Evolutionary conservation across 2,113 vertebrate genomes (phyloP).

Genomic region (Apaloderma vittatum): DNA sequence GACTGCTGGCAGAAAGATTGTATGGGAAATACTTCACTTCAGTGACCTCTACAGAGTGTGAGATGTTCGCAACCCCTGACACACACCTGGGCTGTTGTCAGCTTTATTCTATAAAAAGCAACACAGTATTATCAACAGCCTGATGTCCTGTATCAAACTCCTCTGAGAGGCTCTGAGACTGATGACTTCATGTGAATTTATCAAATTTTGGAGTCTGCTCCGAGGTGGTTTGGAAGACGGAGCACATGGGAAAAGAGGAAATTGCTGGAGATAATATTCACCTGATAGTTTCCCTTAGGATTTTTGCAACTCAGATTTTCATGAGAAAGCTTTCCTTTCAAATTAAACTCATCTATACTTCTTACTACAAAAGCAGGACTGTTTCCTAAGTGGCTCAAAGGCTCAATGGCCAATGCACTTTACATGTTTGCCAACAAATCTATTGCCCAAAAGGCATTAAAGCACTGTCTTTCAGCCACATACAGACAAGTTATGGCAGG

Average conservation of each 20-base stretch:
- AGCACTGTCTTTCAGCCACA: neutral
- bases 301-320: constrained; percentile 16
- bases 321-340: constrained; percentile 54
- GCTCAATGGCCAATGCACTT: neutral
- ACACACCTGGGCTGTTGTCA: neutral
- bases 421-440: neutral
- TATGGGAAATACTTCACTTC: neutral
- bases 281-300: constrained; percentile 44
- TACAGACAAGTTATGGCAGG: neutral
- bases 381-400: neutral
- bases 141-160: neutral
- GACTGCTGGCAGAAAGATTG: neutral
- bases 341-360: constrained; percentile 20
- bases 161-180: neutral
- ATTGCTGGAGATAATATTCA: constrained; percentile 38
- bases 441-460: neutral
- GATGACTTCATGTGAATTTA: constrained; percentile 55
- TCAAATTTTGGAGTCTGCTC: constrained; percentile 32
- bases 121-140: neutral
- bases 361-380: neutral
- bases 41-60: neutral
- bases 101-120: neutral
- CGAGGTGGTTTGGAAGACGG: neutral
- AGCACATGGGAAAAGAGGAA: constrained; percentile 12
- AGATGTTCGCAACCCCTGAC: neutral